Conservation (phyloP, 2,113 vertebrate genomes). For the Ceyx margarethae region DNA sequence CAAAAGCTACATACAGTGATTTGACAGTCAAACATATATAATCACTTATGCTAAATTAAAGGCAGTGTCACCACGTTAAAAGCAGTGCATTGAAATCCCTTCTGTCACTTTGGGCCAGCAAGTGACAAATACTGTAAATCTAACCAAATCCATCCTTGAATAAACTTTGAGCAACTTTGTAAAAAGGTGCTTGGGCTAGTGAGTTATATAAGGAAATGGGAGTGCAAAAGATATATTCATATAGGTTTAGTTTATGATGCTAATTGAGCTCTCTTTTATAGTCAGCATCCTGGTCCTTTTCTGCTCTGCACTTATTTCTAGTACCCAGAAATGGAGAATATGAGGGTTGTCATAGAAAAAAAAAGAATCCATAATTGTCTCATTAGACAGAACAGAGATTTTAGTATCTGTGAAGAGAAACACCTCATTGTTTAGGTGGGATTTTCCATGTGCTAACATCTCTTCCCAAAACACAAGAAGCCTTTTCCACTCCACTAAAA, state of each 20-base stretch:
- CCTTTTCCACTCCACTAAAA: not conserved
- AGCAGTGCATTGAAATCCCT: slow-evolving; percentile 24
- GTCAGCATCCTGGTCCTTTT: not conserved
- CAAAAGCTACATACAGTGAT: slow-evolving; percentile 62
- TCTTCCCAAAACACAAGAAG: not conserved
- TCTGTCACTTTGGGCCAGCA: slow-evolving; percentile 33
- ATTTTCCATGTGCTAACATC: not conserved
- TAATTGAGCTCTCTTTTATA: not conserved
- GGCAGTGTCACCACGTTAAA: slow-evolving; percentile 49
- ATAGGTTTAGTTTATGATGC: not conserved
- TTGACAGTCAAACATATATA: slow-evolving; percentile 63
- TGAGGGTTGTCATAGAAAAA: not conserved
- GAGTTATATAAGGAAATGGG: not conserved
- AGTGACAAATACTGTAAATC: slow-evolving; percentile 32
- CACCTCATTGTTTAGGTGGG: not conserved
- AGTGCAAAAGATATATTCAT: not conserved
- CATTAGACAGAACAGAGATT: not conserved
- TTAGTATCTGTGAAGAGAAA: not conserved
- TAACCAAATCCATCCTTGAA: slow-evolving; percentile 35
- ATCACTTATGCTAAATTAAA: slow-evolving; percentile 68
- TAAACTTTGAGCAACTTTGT: slow-evolving; percentile 36
- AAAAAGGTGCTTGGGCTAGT: not conserved
- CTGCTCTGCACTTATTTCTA: not conserved
- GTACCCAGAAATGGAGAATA: not conserved
- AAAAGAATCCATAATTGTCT: not conserved